Evolutionary conservation across 2,888 invertebrate genomes (phyloP).

Genomic region (Drosophila melanosoma): DNA sequence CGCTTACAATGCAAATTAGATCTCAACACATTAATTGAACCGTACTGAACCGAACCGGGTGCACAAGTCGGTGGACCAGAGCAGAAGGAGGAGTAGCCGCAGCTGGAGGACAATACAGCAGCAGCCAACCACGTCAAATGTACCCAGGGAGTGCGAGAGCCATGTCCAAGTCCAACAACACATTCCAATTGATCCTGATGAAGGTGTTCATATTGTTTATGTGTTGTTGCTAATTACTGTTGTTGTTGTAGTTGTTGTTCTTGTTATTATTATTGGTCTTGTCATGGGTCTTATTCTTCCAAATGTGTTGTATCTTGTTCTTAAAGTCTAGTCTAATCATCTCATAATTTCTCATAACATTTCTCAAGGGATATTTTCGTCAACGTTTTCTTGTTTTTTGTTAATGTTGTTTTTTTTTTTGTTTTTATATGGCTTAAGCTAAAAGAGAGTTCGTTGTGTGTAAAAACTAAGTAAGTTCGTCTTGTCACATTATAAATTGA

Average conservation of each 20-base stretch:
- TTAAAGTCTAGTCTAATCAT: conserved; percentile 59
- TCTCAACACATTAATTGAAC: conserved; percentile 24
- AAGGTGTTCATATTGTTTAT: conserved; percentile 41
- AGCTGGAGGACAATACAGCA: conserved; percentile 79
- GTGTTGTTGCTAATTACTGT: conserved; percentile 36
- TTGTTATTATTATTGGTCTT: conserved; percentile 35
- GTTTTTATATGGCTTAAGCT: conserved; percentile 60
- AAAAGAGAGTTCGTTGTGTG: conserved; percentile 51
- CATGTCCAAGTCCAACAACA: conserved; percentile 49
- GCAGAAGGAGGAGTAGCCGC: conserved; percentile 77
- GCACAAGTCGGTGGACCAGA: conserved; percentile 77
- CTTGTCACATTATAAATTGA: conserved; percentile 46
- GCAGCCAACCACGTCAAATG: conserved; percentile 71
- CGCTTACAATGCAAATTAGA: conserved; percentile 63
- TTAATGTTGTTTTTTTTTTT: conserved; percentile 24
- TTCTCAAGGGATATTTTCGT: conserved; percentile 59
- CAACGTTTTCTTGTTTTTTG: conserved; percentile 46
- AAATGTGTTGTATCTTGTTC: conserved; percentile 67
- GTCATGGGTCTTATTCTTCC: conserved; percentile 47
- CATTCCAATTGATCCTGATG: conserved; percentile 50
- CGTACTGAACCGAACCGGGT: conserved; percentile 59
- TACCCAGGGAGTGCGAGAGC: conserved; percentile 44
- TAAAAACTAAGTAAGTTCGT: conserved; percentile 69
- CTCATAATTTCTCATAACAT: conserved; percentile 54
- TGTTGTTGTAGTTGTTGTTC: conserved; percentile 28